Percentiles rank a stretch among this genome's conserved stretches.
These are phyloP conservation scores for Myotis vivesi DNA, from an alignment of 2,797 vertebrate genomes.

Conservation along the genomic window DNA sequence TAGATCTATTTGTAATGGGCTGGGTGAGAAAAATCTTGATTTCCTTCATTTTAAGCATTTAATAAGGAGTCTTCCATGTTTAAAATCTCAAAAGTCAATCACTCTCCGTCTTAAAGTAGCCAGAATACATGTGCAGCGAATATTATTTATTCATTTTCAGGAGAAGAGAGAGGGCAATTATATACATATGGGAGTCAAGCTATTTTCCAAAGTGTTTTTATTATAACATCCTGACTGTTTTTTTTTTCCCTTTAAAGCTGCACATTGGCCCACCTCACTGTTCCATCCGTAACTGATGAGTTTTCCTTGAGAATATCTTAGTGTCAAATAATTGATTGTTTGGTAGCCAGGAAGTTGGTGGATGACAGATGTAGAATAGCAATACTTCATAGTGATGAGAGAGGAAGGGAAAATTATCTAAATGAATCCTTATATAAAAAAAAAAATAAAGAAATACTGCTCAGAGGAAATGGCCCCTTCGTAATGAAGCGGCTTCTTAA, in stretches of 20 bases:
- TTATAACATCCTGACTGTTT: constrained; percentile 79
- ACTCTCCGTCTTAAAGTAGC: constrained; percentile 64
- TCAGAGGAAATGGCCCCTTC: constrained; percentile 89
- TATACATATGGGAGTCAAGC: constrained; percentile 77
- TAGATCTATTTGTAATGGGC: constrained; percentile 61
- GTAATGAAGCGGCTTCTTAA: constrained; percentile 94
- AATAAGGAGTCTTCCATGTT: constrained; percentile 57
- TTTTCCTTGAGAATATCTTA: constrained; percentile 88
- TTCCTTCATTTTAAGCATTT: constrained; percentile 71
- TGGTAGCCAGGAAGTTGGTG: constrained; percentile 89
- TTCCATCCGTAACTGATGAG: constrained; percentile 87
- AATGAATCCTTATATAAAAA: constrained; percentile 86
- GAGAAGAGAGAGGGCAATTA: constrained; percentile 73
- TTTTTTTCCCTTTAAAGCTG: constrained; percentile 63
- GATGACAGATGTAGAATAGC: constrained; percentile 88
- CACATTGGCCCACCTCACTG: constrained; percentile 78
- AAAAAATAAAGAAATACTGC: constrained; percentile 83
- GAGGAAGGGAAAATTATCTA: constrained; percentile 90
- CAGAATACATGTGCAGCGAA: constrained; percentile 73
- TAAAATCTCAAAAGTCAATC: constrained; percentile 64
- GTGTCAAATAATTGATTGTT: constrained; percentile 91
- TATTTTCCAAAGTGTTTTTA: constrained; percentile 83
- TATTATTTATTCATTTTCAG: constrained; percentile 75
- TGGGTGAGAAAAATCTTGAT: constrained; percentile 75
- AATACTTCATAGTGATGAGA: constrained; percentile 89